phyloP scores from a whole-genome alignment of 2,888 invertebrate genomes.

The Tipula confusa region DNA sequence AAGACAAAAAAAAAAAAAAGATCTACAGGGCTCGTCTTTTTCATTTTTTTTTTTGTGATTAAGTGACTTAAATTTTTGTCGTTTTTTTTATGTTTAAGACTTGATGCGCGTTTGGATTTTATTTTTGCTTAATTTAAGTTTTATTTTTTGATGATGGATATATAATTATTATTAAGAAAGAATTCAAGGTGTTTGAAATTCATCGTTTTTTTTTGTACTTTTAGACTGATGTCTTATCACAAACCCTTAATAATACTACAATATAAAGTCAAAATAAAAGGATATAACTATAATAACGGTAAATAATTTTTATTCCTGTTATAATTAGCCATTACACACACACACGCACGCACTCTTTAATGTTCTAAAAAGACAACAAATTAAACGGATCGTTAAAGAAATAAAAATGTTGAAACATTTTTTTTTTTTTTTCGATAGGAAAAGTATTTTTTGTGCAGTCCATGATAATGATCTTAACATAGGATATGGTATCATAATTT shows the following conservation, averaged over 20 bases:
- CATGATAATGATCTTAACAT: background rate
- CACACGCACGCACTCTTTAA: background rate
- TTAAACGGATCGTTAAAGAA: background rate
- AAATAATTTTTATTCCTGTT: background rate
- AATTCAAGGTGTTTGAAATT: slow-evolving; percentile 12
- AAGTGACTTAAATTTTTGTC: slow-evolving; percentile 25
- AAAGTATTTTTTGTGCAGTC: background rate
- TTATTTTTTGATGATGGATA: slow-evolving; percentile 20
- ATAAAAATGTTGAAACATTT: background rate
- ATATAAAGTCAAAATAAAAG: background rate
- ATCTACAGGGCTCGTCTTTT: background rate
- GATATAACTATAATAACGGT: slow-evolving; percentile 5
- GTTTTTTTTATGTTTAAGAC: background rate
- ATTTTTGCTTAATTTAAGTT: slow-evolving; percentile 20
- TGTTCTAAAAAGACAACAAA: background rate
- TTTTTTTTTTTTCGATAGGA: background rate
- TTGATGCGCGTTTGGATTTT: background rate
- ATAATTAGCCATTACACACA: background rate
- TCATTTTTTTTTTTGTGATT: background rate
- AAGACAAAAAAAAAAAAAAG: background rate
- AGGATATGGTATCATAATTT: slow-evolving; percentile 5
- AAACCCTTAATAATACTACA: background rate
- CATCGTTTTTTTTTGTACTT: background rate
- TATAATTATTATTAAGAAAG: background rate
- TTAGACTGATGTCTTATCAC: background rate